Percentiles rank a stretch among this genome's conserved stretches.
These are phyloP conservation scores for Penaeus chinensis DNA, from an alignment of 1,140 invertebrate species.

Conservation along the genomic window DNA sequence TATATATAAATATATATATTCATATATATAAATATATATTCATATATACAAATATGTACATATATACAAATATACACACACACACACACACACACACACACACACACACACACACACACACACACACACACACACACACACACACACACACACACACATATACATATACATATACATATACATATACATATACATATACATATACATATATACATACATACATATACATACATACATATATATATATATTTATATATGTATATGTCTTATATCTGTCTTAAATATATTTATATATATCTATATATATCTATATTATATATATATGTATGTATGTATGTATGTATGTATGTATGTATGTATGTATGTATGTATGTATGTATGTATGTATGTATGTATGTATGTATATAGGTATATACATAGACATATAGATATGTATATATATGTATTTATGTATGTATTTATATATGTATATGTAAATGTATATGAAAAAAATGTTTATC, in stretches of 20 bases:
- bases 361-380: neutral
- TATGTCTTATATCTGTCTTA: neutral
- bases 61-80: neutral
- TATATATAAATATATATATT: neutral
- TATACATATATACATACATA: constrained; percentile 60
- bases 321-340: neutral
- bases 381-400: neutral
- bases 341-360: neutral
- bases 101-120: constrained; percentile 30
- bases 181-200: constrained; percentile 9
- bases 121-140: too few relatives aligned
- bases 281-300: neutral
- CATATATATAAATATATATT: constrained; percentile 22
- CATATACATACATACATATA: constrained; percentile 61
- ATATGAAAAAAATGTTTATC: neutral
- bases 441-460: neutral
- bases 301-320: neutral
- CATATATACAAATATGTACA: constrained; percentile 19
- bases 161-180: constrained; percentile 31
- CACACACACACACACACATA: too few relatives aligned
- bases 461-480: neutral
- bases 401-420: neutral
- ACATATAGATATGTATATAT: neutral
- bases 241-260: constrained; percentile 14
- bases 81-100: neutral